Conservation (phyloP, 2,888 invertebrate species). For the Aphidius colemani region DNA sequence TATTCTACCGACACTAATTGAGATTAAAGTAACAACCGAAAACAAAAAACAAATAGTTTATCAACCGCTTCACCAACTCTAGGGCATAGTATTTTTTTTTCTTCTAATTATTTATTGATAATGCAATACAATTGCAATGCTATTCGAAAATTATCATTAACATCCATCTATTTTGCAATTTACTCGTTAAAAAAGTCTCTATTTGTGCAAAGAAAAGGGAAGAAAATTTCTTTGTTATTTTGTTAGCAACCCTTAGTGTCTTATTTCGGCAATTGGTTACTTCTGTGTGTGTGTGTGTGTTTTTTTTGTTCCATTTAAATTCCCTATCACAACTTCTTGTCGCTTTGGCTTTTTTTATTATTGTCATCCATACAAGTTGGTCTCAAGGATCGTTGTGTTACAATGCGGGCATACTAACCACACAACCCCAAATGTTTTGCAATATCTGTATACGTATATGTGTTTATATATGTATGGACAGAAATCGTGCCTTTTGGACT, state of each 20-base stretch:
- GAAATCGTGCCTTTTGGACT: slow-evolving; percentile 41
- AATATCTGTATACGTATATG: not conserved
- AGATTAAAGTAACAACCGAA: slow-evolving; percentile 7
- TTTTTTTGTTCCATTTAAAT: slow-evolving; percentile 12
- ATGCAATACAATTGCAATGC: too few relatives aligned
- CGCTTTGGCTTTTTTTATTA: slow-evolving; percentile 19
- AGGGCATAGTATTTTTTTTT: not conserved
- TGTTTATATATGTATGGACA: too few relatives aligned
- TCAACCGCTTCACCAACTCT: not conserved
- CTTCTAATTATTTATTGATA: too few relatives aligned
- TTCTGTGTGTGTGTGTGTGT: too few relatives aligned
- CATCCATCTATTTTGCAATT: too few relatives aligned
- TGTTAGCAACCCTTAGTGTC: too few relatives aligned
- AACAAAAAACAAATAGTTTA: not conserved
- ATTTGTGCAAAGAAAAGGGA: not conserved
- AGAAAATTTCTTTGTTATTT: not conserved
- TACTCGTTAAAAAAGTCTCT: not conserved
- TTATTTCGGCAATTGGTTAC: not conserved
- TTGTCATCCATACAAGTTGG: slow-evolving; percentile 3
- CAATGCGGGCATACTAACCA: slow-evolving; percentile 56
- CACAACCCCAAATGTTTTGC: slow-evolving; percentile 30
- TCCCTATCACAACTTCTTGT: slow-evolving; percentile 1
- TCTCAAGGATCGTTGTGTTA: slow-evolving; percentile 50
- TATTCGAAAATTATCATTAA: too few relatives aligned
- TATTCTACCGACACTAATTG: slow-evolving; percentile 17